Base-by-base conservation (phyloP, 2,888 invertebrate genomes). In the Rhopalosiphum nymphaeae region DNA sequence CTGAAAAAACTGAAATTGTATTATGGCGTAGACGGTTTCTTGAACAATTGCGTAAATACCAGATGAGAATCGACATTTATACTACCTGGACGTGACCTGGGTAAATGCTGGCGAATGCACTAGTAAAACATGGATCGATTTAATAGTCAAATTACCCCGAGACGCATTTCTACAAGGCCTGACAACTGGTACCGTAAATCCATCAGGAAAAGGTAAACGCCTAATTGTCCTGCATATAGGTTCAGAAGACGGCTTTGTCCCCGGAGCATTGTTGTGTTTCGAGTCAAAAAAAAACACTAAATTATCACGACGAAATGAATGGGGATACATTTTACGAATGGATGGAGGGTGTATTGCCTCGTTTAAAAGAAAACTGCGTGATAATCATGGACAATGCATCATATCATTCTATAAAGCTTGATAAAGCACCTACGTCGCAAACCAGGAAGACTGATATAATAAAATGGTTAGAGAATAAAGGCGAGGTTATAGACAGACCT, bases 131-230 rank as follows among this genome's bases (percentile, higher is more conserved):
- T 78, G 9, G 89, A 29, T 61, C 94, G 94, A 91, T 95, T 94
- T 61, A 95, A 95, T 92, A 95, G 95, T 57, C 94, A 95, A 29
- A 90, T 95, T 95, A 94, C 94, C 91, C 89, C 85, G 85, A 86
- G 84, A 94, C 26, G 92, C 92, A 36, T 95, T 95, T 10, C 44
- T 61, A 56, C 25, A 42, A 57, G 16, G 57, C 29, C 89, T 89
- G 0, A n/a, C 53, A 49, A 49, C n/a, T 16, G 78, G 25, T 56
- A 7, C 42, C 16, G 16, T 42, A 25, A 84, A 84, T 84, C 84
- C 84, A 25, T 25, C 56, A 56, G 56, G 25, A 56, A 56, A 42
- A 84, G 84, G 84, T 1, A 84, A 84, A 42, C 42, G 84, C 5
- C 84, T 84, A 0, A 84, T 84, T 84, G 84, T 84, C 5, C 21